These are phyloP conservation scores for Cephus pygmeus DNA, from an alignment of 2,888 invertebrate species.

Conservation along the genomic window DNA sequence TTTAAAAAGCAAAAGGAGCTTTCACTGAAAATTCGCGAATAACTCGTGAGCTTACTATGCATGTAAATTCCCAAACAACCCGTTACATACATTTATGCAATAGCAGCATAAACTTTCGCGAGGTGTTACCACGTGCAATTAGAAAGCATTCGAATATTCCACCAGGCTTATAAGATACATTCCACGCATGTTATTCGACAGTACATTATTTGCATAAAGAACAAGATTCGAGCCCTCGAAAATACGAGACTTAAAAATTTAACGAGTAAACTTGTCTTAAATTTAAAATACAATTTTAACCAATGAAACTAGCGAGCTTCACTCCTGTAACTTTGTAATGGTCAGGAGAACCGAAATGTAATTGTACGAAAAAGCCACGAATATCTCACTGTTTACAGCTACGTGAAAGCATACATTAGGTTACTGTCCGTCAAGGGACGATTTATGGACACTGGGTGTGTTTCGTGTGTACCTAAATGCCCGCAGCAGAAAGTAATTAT, in stretches of 20 bases:
- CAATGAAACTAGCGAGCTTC: not conserved
- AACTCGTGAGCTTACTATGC: not conserved
- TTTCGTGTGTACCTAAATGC: not conserved
- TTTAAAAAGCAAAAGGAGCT: not conserved
- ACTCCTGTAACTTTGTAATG: not conserved
- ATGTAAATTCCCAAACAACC: not conserved
- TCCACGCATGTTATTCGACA: too few relatives aligned
- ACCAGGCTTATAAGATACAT: not conserved
- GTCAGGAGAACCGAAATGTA: not conserved
- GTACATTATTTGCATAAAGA: too few relatives aligned
- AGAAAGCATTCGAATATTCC: not conserved
- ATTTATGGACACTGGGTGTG: slow-evolving; percentile 1
- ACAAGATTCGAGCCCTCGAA: not conserved
- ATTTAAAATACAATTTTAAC: not conserved
- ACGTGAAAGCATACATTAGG: not conserved
- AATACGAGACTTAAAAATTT: not conserved
- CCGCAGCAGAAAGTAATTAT: not conserved
- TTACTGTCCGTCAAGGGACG: not conserved
- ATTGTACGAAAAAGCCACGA: not conserved
- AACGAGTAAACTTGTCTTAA: not conserved
- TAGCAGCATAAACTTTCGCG: not conserved
- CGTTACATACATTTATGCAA: not conserved
- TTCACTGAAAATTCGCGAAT: not conserved
- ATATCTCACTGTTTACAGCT: not conserved
- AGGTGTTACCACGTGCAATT: not conserved